Conservation (phyloP, 2,888 invertebrate genomes). For the Eremobia ochroleuca region DNA sequence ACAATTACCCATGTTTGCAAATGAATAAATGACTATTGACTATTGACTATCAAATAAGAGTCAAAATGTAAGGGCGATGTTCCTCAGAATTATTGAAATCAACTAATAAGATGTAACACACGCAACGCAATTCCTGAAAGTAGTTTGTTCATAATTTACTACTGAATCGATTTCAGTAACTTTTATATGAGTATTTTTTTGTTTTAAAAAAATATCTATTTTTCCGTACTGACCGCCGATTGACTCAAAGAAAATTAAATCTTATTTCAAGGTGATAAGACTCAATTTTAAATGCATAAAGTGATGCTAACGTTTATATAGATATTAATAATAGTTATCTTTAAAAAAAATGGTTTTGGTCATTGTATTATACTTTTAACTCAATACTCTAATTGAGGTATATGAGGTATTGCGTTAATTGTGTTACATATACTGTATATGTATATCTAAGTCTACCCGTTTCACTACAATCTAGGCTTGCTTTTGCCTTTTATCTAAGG, state of each 20-base stretch:
- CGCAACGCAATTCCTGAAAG: no score
- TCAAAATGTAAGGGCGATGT: slow-evolving; percentile 2
- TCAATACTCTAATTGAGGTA: background rate
- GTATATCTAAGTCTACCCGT: background rate
- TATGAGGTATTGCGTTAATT: background rate
- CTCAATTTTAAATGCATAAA: background rate
- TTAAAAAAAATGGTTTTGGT: background rate
- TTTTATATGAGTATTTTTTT: background rate
- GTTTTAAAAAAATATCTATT: no score
- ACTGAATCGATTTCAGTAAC: background rate
- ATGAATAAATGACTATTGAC: no score
- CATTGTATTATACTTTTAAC: background rate
- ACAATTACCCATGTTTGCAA: no score
- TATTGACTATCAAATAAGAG: slow-evolving; percentile 12
- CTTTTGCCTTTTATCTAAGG: background rate
- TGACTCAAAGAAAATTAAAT: no score
- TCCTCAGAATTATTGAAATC: background rate
- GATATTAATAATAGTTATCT: background rate
- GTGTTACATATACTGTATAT: background rate
- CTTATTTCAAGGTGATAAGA: no score
- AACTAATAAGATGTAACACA: no score
- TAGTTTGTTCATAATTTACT: no score
- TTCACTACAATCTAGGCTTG: background rate
- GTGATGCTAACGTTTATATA: no score
- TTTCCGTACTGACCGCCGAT: no score